Percentiles rank a stretch among this genome's conserved stretches.
Evolutionary conservation across 2,797 vertebrate genomes (phyloP).

Genomic region (Sebastes trivittatus): DNA sequence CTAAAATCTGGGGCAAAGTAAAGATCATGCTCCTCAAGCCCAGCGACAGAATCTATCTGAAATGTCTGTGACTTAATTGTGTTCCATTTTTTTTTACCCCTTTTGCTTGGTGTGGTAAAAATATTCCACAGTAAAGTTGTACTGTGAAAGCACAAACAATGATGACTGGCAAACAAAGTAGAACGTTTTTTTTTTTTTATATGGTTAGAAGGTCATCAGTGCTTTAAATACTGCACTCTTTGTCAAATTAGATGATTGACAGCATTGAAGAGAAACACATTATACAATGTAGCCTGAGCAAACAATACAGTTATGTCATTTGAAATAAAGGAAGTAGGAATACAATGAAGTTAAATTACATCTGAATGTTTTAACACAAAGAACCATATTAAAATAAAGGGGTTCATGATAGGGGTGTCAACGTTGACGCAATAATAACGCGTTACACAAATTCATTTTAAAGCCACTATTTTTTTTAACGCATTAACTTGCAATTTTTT

Average conservation of each 20-base stretch:
- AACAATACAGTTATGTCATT: background rate
- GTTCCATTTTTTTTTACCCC: background rate
- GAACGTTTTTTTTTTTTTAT: background rate
- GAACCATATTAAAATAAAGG: background rate
- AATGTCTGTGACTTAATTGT: constrained; percentile 15
- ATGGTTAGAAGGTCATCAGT: background rate
- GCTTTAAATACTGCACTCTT: background rate
- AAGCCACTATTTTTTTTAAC: too few species aligned
- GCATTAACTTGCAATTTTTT: too few species aligned
- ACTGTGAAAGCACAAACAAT: background rate
- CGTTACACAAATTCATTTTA: too few species aligned
- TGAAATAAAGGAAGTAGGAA: background rate
- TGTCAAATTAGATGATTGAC: background rate
- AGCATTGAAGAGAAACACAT: background rate
- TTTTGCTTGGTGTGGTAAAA: background rate
- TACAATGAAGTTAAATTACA: background rate
- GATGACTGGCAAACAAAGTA: background rate
- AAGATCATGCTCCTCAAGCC: constrained; percentile 46
- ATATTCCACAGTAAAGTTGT: background rate
- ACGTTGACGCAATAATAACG: too few species aligned
- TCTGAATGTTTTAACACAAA: background rate
- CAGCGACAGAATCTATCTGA: constrained; percentile 38
- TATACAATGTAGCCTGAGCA: background rate
- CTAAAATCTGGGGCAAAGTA: constrained; percentile 55
- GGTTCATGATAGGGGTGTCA: background rate